Evolutionary conservation across 2,888 invertebrate genomes (phyloP).

Genomic region (Girardia tigrina): DNA sequence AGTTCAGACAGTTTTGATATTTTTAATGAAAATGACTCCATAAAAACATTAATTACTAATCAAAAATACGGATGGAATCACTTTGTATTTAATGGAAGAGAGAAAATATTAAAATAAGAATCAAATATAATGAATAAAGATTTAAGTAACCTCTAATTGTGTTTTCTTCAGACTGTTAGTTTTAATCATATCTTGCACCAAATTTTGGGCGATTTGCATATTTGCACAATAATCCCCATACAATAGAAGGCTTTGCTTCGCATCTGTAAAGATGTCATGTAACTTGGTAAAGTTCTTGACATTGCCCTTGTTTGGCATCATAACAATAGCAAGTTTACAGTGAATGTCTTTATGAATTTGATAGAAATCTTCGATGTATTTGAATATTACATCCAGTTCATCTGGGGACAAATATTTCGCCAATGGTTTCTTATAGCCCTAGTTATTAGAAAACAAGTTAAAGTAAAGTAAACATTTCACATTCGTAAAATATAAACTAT

Average conservation of each 20-base stretch:
- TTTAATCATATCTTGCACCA: conserved; percentile 7
- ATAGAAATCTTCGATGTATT: conserved; percentile 29
- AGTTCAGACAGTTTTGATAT: too few relatives aligned
- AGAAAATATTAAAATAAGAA: too few relatives aligned
- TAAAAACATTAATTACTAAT: too few relatives aligned
- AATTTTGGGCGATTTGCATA: conserved; percentile 6
- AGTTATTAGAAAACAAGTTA: neutral
- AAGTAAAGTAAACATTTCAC: too few relatives aligned
- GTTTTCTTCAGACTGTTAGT: neutral
- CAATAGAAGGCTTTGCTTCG: neutral
- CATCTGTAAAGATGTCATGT: neutral
- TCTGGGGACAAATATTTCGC: conserved; percentile 24
- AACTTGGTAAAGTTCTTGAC: neutral
- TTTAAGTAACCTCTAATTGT: conserved; percentile 7
- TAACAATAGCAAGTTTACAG: neutral
- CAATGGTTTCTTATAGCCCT: conserved; percentile 34
- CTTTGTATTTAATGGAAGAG: too few relatives aligned
- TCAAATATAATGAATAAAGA: too few relatives aligned
- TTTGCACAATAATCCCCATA: neutral
- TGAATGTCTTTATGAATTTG: neutral
- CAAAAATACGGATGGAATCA: too few relatives aligned
- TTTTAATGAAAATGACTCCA: too few relatives aligned
- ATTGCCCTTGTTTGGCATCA: neutral
- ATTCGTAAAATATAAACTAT: too few relatives aligned
- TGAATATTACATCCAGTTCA: conserved; percentile 32